These are phyloP conservation scores for Zoroaster sp. DNA, from an alignment of 53 echinoderm and acorn worm species.

Conservation along the genomic window DNA sequence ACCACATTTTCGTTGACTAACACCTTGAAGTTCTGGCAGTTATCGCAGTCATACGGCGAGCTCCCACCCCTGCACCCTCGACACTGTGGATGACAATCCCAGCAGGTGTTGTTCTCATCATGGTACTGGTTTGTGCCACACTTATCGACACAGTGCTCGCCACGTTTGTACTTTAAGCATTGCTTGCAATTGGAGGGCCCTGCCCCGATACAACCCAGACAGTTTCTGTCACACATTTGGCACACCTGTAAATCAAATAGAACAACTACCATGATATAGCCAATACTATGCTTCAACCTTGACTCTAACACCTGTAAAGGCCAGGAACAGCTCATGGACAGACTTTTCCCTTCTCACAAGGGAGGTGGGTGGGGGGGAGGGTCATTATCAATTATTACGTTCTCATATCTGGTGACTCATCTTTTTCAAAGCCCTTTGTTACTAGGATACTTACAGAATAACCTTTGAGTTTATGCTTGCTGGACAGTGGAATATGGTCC, in stretches of 20 bases:
- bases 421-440: too few relatives aligned
- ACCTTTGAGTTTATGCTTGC: slow-evolving; percentile 35
- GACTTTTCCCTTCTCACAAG: too few relatives aligned
- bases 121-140: slow-evolving; percentile 55
- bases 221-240: slow-evolving; percentile 71
- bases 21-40: slow-evolving; percentile 63
- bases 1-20: slow-evolving; percentile 36
- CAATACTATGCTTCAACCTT: too few relatives aligned
- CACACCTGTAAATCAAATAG: slow-evolving; percentile 65
- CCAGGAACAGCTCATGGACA: too few relatives aligned
- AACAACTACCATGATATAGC: background rate
- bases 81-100: slow-evolving; percentile 69
- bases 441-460: slow-evolving; percentile 45
- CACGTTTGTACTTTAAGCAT: slow-evolving; percentile 50
- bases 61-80: slow-evolving; percentile 59
- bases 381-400: too few relatives aligned
- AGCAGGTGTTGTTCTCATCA: slow-evolving; percentile 51
- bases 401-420: too few relatives aligned
- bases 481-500: slow-evolving; percentile 52
- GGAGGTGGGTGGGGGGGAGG: background rate
- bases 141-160: slow-evolving; percentile 54
- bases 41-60: slow-evolving; percentile 51
- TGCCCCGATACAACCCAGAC: slow-evolving; percentile 67
- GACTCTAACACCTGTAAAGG: too few relatives aligned
- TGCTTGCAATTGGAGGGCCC: slow-evolving; percentile 61